A percentile compares a stretch with the other conserved stretches of the same genome.
phyloP scores from a whole-genome alignment of 2,888 invertebrate genomes.

The Spodoptera picta region DNA sequence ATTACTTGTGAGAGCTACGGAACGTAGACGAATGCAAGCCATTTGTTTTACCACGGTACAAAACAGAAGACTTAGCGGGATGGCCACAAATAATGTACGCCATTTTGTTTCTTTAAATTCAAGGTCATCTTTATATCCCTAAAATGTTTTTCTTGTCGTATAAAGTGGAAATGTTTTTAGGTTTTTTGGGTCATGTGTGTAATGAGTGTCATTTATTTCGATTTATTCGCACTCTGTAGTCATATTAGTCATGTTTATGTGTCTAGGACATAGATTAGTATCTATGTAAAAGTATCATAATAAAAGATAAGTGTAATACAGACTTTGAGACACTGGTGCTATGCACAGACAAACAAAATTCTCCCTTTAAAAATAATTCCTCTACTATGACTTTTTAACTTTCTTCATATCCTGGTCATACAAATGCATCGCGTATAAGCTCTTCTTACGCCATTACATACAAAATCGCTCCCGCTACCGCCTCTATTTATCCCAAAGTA shows the following conservation, averaged over 20 bases:
- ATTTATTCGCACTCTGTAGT: no score
- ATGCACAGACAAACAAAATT: no score
- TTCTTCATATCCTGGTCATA: no score
- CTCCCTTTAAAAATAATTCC: no score
- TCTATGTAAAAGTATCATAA: no score
- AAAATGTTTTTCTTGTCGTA: neutral
- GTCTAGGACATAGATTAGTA: no score
- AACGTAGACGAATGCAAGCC: slow-evolving; percentile 79
- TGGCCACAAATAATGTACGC: neutral
- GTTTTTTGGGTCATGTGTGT: neutral
- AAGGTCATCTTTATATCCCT: neutral
- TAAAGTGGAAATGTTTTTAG: neutral
- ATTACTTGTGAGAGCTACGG: slow-evolving; percentile 76
- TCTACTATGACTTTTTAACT: no score
- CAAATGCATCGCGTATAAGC: no score
- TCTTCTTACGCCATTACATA: neutral
- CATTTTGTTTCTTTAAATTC: slow-evolving; percentile 4
- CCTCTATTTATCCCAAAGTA: slow-evolving; percentile 20
- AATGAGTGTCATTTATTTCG: no score
- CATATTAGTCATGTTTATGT: no score
- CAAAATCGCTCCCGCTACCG: slow-evolving; percentile 21
- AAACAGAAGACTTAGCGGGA: slow-evolving; percentile 47
- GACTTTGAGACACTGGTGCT: no score
- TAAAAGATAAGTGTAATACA: no score
- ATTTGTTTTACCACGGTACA: slow-evolving; percentile 65